phyloP scores from a whole-genome alignment of 2,113 vertebrate genomes.

The Paraplagusia blochii region DNA sequence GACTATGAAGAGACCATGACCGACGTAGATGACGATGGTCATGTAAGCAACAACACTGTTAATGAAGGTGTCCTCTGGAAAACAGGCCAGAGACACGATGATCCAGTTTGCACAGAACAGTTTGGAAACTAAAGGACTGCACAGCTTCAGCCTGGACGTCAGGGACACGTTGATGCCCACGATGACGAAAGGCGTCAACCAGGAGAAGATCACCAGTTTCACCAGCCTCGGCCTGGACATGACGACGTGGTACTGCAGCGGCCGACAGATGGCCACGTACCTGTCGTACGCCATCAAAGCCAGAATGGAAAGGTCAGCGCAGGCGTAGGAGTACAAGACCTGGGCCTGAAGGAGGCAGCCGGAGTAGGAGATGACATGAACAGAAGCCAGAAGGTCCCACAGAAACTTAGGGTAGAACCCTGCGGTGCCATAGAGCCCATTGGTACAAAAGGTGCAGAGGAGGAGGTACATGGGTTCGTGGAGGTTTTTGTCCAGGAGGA shows the following conservation, averaged over 20 bases:
- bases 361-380: conserved; percentile 10
- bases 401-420: conserved; percentile 5
- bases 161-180: conserved; percentile 3
- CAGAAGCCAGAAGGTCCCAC: conserved; percentile 8
- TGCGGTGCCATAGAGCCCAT: not conserved
- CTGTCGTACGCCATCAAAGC: conserved; percentile 7
- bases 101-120: conserved; percentile 38
- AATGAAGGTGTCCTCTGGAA: not conserved
- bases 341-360: not conserved
- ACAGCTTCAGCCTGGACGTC: conserved; percentile 21
- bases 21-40: conserved; percentile 11
- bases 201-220: conserved; percentile 23
- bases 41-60: conserved; percentile 21
- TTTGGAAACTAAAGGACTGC: conserved; percentile 20
- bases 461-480: not conserved
- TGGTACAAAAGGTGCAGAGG: not conserved
- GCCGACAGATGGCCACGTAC: conserved; percentile 7
- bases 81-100: conserved; percentile 46
- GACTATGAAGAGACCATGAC: conserved; percentile 31
- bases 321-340: not conserved
- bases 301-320: not conserved
- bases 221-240: conserved; percentile 33
- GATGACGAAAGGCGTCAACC: conserved; percentile 19
- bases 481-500: conserved; percentile 36
- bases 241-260: conserved; percentile 2